Percentiles rank a stretch among this genome's conserved stretches.
phyloP scores from a whole-genome alignment of 1,140 invertebrate genomes.

The Rhyacophila brunnea region DNA sequence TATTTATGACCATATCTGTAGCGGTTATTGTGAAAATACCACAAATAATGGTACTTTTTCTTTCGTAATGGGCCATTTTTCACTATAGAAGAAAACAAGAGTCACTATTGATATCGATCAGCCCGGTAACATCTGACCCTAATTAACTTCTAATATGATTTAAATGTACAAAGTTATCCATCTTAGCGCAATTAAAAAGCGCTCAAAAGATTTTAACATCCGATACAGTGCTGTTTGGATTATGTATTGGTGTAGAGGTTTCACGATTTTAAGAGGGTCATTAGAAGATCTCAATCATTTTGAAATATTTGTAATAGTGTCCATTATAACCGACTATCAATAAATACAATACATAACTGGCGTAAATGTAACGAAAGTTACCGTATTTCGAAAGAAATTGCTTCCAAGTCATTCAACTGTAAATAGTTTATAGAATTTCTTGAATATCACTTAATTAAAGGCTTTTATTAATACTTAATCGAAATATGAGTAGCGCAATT shows the following conservation, averaged over 20 bases:
- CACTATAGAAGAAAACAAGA: slow-evolving; percentile 19
- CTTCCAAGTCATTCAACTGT: no score
- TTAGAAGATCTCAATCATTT: slow-evolving; percentile 26
- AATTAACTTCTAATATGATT: slow-evolving; percentile 34
- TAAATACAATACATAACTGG: no score
- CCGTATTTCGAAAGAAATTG: no score
- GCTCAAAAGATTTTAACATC: slow-evolving; percentile 20
- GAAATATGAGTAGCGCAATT: no score
- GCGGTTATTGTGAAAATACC: no score
- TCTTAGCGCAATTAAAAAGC: slow-evolving; percentile 32
- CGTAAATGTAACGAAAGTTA: no score
- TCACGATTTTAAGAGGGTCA: slow-evolving; percentile 27
- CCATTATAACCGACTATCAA: no score
- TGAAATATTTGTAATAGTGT: slow-evolving; percentile 8
- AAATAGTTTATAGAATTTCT: no score
- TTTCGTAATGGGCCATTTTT: slow-evolving; percentile 31
- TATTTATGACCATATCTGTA: no score
- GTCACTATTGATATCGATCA: slow-evolving; percentile 22
- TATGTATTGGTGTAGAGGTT: slow-evolving; percentile 14
- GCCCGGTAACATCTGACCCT: slow-evolving; percentile 35
- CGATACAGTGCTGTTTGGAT: neutral
- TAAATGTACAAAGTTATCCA: slow-evolving; percentile 32
- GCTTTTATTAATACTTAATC: no score
- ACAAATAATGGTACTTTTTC: no score
- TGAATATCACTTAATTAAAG: no score